Percentiles rank a stretch among this genome's conserved stretches.
Evolutionary conservation across 1,140 invertebrate genomes (phyloP).

Genomic region (Neomicropteryx cornuta): DNA sequence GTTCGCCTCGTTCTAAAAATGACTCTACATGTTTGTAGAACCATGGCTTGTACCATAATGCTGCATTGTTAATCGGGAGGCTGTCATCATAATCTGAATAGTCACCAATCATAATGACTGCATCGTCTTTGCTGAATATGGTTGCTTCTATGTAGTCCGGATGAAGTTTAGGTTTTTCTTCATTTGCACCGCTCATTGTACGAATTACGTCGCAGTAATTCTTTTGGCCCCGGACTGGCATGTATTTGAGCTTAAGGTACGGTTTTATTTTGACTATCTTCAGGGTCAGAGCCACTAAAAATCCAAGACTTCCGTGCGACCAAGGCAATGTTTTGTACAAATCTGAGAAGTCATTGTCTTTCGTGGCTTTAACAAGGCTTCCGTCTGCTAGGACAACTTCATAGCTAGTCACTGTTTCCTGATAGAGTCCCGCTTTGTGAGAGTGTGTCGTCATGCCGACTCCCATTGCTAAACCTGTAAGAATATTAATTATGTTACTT

Average conservation of each 20-base stretch:
- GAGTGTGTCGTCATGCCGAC: slow-evolving; percentile 74
- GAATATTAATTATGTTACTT: slow-evolving; percentile 43
- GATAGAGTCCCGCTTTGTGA: slow-evolving; percentile 69
- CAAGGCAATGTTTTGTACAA: slow-evolving; percentile 68
- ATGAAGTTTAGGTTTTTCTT: slow-evolving; percentile 44
- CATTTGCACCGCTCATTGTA: slow-evolving; percentile 40
- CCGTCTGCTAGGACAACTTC: slow-evolving; percentile 68
- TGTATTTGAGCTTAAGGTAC: slow-evolving; percentile 60
- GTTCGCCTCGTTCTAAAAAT: slow-evolving; percentile 31
- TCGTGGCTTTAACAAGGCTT: slow-evolving; percentile 56
- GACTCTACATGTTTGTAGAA: slow-evolving; percentile 71
- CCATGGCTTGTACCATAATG: slow-evolving; percentile 76
- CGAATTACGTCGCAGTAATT: slow-evolving; percentile 51
- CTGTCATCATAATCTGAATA: slow-evolving; percentile 30
- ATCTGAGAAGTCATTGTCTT: slow-evolving; percentile 57
- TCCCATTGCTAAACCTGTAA: slow-evolving; percentile 67
- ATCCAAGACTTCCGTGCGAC: slow-evolving; percentile 76
- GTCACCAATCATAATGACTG: slow-evolving; percentile 66
- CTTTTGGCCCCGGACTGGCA: slow-evolving; percentile 47
- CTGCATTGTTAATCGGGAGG: slow-evolving; percentile 53
- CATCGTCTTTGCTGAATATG: slow-evolving; percentile 52
- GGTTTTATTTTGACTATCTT: slow-evolving; percentile 60
- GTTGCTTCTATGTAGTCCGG: slow-evolving; percentile 72
- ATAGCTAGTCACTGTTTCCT: slow-evolving; percentile 64
- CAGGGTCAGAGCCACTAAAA: slow-evolving; percentile 66